phyloP scores from a whole-genome alignment of 2,113 vertebrate species.

The Sporophila hypoxantha region DNA sequence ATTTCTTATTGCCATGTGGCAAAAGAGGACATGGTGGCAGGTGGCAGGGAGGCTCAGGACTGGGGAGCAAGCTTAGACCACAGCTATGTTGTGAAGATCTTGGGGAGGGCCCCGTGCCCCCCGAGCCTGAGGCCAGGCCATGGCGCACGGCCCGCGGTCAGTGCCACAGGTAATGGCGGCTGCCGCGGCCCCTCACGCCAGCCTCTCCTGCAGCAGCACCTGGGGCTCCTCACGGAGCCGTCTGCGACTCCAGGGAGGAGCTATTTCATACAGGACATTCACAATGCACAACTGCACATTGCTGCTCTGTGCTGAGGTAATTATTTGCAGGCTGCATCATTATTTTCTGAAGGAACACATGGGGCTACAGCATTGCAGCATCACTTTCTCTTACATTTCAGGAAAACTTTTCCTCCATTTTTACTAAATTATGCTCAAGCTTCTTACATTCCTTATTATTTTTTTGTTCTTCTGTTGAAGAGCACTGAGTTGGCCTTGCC shows the following conservation, averaged over 20 bases:
- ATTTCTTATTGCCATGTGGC: fast-evolving
- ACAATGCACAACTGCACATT: background rate
- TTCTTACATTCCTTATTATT: background rate
- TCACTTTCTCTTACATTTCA: background rate
- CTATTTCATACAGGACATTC: background rate
- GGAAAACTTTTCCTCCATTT: background rate
- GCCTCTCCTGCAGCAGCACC: background rate
- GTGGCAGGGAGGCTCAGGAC: background rate
- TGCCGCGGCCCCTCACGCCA: fast-evolving
- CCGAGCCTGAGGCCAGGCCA: background rate
- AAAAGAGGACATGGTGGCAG: fast-evolving
- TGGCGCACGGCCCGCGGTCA: fast-evolving
- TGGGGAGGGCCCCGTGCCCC: background rate
- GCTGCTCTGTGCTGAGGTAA: background rate
- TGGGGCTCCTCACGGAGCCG: background rate
- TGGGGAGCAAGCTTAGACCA: background rate
- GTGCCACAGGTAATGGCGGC: background rate
- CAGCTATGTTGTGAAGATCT: no score
- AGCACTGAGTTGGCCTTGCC: background rate
- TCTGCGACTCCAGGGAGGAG: background rate
- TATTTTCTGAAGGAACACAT: background rate
- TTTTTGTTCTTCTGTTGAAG: background rate
- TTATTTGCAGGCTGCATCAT: background rate
- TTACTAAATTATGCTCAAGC: background rate
- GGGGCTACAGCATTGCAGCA: no score